Evolutionary conservation across 2,797 vertebrate genomes (phyloP).

Genomic region (Anisognathus igniventris): DNA sequence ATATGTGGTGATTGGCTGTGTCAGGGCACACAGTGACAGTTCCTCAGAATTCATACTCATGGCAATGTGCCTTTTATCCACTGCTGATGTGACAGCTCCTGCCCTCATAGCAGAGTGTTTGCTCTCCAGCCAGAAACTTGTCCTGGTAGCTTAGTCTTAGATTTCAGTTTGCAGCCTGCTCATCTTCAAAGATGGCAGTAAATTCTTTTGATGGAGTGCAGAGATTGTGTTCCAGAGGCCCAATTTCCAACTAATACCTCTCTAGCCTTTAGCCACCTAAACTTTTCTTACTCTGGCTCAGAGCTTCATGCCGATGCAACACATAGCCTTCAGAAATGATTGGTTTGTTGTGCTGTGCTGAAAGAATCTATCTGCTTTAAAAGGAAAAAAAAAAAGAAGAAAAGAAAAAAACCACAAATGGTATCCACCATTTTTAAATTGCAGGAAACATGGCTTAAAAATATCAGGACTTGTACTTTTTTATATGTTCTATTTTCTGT

Average conservation of each 20-base stretch:
- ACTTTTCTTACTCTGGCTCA: not conserved
- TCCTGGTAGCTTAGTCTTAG: not conserved
- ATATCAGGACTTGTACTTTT: not conserved
- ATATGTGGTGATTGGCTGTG: fast-evolving
- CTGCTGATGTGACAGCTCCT: not conserved
- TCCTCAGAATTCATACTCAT: not conserved
- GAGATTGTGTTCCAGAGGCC: not conserved
- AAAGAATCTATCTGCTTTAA: not conserved
- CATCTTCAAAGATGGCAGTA: not conserved
- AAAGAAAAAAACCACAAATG: not conserved
- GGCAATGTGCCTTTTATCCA: not conserved
- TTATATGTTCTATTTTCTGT: not conserved
- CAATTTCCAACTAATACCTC: not conserved
- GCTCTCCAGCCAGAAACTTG: not conserved
- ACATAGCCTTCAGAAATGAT: not conserved
- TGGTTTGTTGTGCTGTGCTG: not conserved
- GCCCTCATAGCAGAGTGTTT: not conserved
- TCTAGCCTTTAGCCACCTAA: not conserved
- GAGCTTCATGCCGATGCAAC: not conserved
- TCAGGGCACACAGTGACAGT: not conserved
- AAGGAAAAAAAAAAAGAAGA: not conserved
- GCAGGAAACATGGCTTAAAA: not conserved
- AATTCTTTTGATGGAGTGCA: not conserved
- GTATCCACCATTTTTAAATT: not conserved
- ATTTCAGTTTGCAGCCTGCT: not conserved